These are phyloP conservation scores for Oceanites oceanicus DNA, from an alignment of 2,113 vertebrate genomes.

Conservation along the genomic window DNA sequence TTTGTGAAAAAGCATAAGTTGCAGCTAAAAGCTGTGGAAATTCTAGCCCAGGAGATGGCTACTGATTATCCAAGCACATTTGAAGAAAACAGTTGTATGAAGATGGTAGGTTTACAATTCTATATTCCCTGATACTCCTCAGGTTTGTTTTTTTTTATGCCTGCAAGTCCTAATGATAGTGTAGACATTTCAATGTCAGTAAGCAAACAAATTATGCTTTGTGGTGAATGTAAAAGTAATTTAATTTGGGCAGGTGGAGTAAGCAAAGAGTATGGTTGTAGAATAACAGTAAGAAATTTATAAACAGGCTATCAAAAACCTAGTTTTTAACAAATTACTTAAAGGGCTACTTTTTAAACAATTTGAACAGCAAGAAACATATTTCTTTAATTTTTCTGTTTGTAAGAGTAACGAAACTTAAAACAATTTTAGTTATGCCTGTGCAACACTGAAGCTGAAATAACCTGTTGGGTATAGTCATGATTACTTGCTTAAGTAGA, in stretches of 20 bases:
- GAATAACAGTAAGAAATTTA: not conserved
- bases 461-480: not conserved
- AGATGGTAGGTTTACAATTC: conserved; percentile 76
- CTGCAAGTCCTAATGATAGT: not conserved
- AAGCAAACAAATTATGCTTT: not conserved
- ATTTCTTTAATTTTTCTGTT: not conserved
- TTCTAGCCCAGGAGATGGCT: conserved; percentile 93
- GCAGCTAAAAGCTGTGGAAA: conserved; percentile 89
- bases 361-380: not conserved
- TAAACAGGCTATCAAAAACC: not conserved
- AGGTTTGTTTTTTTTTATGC: not conserved
- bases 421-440: not conserved
- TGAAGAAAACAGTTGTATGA: conserved; percentile 86
- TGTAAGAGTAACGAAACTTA: not conserved
- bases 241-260: not conserved
- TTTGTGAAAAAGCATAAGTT: conserved; percentile 83
- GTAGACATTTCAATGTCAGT: not conserved
- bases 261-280: not conserved
- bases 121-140: not conserved
- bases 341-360: not conserved
- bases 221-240: not conserved
- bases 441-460: not conserved
- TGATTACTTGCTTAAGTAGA: not conserved
- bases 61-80: conserved; percentile 89
- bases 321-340: not conserved